A percentile compares a stretch with the other conserved stretches of the same genome.
Conservation (phyloP, 2,888 invertebrate species). For the Lasioglossum villosulum region DNA sequence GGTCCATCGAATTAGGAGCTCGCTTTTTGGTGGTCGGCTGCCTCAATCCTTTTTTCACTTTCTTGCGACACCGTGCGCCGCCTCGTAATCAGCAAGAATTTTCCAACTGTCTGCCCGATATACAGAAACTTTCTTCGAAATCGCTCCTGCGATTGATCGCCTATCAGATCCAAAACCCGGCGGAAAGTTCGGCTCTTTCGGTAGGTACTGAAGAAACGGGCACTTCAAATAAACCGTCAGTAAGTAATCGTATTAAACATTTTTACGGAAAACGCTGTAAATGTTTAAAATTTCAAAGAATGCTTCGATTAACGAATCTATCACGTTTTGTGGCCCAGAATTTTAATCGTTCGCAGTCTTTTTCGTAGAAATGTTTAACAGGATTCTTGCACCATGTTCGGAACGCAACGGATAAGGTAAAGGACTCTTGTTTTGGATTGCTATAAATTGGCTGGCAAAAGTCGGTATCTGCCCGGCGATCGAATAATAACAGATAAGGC, state of each 20-base stretch:
- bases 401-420: neutral
- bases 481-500: slow-evolving; percentile 8
- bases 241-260: too few relatives aligned
- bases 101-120: slow-evolving; percentile 36
- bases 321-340: neutral
- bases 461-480: neutral
- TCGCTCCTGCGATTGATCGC: neutral
- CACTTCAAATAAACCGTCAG: too few relatives aligned
- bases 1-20: slow-evolving; percentile 70
- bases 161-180: neutral
- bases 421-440: neutral
- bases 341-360: neutral
- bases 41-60: slow-evolving; percentile 58
- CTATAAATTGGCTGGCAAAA: neutral
- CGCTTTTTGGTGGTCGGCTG: slow-evolving; percentile 72
- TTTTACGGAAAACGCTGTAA: too few relatives aligned
- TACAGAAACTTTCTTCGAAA: neutral
- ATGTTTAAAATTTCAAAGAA: too few relatives aligned
- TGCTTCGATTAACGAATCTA: neutral
- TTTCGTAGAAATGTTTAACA: neutral
- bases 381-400: neutral
- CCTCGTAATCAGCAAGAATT: slow-evolving; percentile 63
- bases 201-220: neutral
- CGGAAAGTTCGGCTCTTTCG: neutral
- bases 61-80: slow-evolving; percentile 52